A percentile compares a stretch with the other conserved stretches of the same genome.
Evolutionary conservation across 1,140 invertebrate species (phyloP).

Genomic region (Argopecten irradians): DNA sequence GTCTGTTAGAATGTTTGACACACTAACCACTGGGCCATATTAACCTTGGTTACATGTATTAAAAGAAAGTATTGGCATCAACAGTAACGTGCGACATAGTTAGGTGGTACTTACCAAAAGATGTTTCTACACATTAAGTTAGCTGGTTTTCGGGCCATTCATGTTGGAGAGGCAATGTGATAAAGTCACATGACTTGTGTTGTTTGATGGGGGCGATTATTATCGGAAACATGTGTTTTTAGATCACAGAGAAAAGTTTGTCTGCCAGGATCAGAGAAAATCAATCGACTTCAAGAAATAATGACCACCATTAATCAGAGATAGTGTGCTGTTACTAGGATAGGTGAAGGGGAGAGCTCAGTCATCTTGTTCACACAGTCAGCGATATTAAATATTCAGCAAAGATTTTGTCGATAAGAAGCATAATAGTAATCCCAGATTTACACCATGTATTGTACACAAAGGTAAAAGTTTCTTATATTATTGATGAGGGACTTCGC

Average conservation of each 20-base stretch:
- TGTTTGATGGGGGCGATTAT: background rate
- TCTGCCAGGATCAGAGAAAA: background rate
- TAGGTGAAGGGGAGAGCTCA: background rate
- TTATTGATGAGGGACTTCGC: no score
- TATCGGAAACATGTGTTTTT: background rate
- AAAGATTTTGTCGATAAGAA: background rate
- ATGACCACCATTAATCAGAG: background rate
- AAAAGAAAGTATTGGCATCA: no score
- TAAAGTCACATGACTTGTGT: background rate
- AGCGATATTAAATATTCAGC: background rate
- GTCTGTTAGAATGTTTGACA: no score
- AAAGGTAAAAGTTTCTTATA: background rate
- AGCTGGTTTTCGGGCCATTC: no score
- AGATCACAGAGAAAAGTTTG: no score
- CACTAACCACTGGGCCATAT: no score
- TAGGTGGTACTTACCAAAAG: no score
- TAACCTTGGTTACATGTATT: no score
- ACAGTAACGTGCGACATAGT: no score
- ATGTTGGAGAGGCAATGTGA: background rate
- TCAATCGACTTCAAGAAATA: background rate
- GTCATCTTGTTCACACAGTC: background rate
- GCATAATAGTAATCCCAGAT: no score
- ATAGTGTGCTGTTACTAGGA: background rate
- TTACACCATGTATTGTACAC: no score
- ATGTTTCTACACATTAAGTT: no score